Evolutionary conservation across 2,797 vertebrate genomes (phyloP), one percentile per base, ranked within the genome.

Genomic region (Rhadinocentrus ornatus): DNA sequence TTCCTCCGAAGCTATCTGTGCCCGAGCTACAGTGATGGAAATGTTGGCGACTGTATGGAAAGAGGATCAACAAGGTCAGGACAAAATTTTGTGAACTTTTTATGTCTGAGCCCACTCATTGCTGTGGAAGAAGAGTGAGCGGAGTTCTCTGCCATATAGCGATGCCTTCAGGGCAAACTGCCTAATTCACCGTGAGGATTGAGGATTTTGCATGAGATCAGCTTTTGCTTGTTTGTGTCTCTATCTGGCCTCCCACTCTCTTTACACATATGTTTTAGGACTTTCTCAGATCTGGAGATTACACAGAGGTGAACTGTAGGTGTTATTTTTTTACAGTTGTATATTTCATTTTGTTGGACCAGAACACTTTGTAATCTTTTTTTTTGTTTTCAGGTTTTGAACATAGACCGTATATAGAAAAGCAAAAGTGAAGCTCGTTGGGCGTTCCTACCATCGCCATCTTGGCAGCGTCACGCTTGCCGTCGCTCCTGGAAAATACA

Each of bases 151-250:
- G 70, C 67, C 39, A 5, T 35, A 71, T 12, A 15, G 48, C 60
- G 64, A 10, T 29, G 63, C 58, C 83, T 78, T 69, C 50, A 13
- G 83, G 85, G 24, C 41, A 55, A 79, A 52, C 50, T 15, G 48
- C 13, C 55, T 72, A 26, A 73, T 66, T 78, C 62, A 58, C 41
- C 31, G 32, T 44, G 69, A 78, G 65, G 41, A 44, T 44, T 44
- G 16, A 44, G 18, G 80, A 57, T 71, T 77, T 73, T 37, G 44
- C 69, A 75, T 2, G 15, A 71, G 54, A 37, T 11, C 60, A 29
- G 24, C 60, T 27, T 27, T 35, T 24, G 46, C 39, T 53, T 73
- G 69, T 59, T 60, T 31, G 24, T 62, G 69, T 63, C 35, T 73
- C 56, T 26, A 50, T 69, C 18, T 24, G 52, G 24, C 50, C 73